Base-by-base conservation (phyloP, 2,113 vertebrate genomes). In the Embiotoca jacksoni region DNA sequence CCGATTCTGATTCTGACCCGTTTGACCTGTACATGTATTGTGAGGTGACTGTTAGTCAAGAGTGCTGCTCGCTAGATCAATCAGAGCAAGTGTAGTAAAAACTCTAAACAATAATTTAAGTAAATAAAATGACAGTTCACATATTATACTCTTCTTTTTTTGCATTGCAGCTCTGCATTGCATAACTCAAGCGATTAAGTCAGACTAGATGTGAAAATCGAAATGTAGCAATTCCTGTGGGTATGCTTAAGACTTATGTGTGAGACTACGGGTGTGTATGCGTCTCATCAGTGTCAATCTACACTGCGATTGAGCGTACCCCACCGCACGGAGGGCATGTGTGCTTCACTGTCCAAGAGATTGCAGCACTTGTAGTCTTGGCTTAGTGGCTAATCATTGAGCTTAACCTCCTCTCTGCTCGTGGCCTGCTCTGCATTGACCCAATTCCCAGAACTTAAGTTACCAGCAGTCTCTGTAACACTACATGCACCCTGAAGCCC, bases 391-490 rank as follows among this genome's bases (percentile, higher is more conserved):
- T 93, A 91, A 94, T 94, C 90, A 89, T 87, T 61, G 84, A 83
- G 91, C 91, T 94, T 94, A 93, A 92, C 91, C 90, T 94, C 78
- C 72, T 82, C 90, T 86, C 72, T 86, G 69, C 86, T 87, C 65
- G 87, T 68, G 86, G 69, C 87, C 88, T 60, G 73, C 80, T 82
- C 83, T 74, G 71, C 89, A 88, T 85, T 93, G 92, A 94, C 94
- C 94, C 91, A 94, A 90, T 94, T 94, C 89, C 90, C 87, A 82
- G 82, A 89, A 94, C 88, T 93, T 92, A 82, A 88, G 68, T 82
- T 76, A 78, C 73, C 78, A 77, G 47, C 72, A 33, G 75, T 79
- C 80, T 90, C 69, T 63, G 64, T 75, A 66, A 87, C 67, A 86
- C 68, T 61, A 47, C 54, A 83, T 5, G 59, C 69, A 64, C 72